A percentile compares a stretch with the other conserved stretches of the same genome.
These are phyloP conservation scores for Cactoblastis cactorum DNA, from an alignment of 2,888 invertebrate species.

Conservation along the genomic window DNA sequence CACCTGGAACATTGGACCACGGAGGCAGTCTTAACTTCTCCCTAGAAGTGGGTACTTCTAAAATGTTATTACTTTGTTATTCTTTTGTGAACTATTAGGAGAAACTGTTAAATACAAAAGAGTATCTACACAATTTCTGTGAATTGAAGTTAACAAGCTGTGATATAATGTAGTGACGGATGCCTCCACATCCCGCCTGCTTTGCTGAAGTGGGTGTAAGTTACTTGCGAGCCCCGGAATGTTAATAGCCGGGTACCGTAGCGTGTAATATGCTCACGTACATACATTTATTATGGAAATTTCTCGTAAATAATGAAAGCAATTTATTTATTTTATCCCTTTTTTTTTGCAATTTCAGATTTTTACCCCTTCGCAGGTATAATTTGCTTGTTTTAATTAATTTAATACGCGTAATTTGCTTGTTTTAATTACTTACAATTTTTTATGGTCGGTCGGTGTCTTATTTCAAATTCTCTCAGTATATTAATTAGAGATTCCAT, in stretches of 20 bases:
- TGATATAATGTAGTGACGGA: constrained; percentile 24
- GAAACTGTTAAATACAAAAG: no score
- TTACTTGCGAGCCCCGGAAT: constrained; percentile 35
- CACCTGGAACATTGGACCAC: no score
- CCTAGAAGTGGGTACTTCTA: no score
- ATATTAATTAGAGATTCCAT: no score
- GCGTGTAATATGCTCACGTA: constrained; percentile 9
- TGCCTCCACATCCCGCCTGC: constrained; percentile 36
- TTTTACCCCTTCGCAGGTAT: not conserved
- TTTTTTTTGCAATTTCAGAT: constrained; percentile 8
- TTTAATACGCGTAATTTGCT: not conserved
- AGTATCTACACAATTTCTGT: no score
- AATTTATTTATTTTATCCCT: constrained; percentile 5
- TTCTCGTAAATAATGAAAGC: constrained; percentile 5
- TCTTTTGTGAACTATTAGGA: no score
- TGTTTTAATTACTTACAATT: constrained; percentile 1
- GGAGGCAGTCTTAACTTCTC: no score
- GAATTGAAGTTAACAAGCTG: no score
- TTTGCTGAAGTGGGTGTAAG: constrained; percentile 37
- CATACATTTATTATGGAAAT: constrained; percentile 4
- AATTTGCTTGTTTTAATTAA: not conserved
- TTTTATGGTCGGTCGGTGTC: not conserved
- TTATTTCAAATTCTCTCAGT: not conserved
- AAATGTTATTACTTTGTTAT: no score
- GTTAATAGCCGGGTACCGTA: constrained; percentile 33